phyloP scores from a whole-genome alignment of 2,797 vertebrate genomes.

The Austrolebias charrua region DNA sequence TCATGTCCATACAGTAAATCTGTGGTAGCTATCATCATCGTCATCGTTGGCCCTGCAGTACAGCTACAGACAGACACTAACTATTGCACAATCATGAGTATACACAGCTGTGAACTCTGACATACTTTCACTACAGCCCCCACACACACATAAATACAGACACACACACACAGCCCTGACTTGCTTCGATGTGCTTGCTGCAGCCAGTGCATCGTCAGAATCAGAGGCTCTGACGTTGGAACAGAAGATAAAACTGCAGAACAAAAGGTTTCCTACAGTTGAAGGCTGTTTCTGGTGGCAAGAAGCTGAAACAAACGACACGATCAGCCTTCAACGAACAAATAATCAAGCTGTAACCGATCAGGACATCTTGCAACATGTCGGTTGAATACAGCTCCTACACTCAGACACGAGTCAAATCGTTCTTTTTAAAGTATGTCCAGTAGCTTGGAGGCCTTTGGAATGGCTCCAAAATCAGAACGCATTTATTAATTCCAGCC shows the following conservation, averaged over 20 bases:
- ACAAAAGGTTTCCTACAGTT: neutral
- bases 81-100: conserved; percentile 64
- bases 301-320: neutral
- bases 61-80: conserved; percentile 24
- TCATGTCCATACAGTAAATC: conserved; percentile 15
- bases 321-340: neutral
- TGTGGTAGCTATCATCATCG: conserved; percentile 41
- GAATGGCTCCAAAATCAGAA: neutral
- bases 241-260: neutral
- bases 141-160: conserved; percentile 23
- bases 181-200: neutral
- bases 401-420: neutral
- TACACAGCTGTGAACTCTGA: conserved; percentile 65
- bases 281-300: neutral
- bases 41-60: conserved; percentile 18
- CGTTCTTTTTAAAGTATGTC: neutral
- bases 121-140: conserved; percentile 38
- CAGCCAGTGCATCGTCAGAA: neutral
- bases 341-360: neutral
- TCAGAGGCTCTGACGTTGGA: neutral
- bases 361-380: neutral
- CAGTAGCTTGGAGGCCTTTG: neutral
- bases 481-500: neutral
- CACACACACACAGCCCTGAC: conserved; percentile 17
- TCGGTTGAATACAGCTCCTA: neutral